Base-by-base conservation (phyloP, 2,888 invertebrate genomes). In the Deilephila porcellus region DNA sequence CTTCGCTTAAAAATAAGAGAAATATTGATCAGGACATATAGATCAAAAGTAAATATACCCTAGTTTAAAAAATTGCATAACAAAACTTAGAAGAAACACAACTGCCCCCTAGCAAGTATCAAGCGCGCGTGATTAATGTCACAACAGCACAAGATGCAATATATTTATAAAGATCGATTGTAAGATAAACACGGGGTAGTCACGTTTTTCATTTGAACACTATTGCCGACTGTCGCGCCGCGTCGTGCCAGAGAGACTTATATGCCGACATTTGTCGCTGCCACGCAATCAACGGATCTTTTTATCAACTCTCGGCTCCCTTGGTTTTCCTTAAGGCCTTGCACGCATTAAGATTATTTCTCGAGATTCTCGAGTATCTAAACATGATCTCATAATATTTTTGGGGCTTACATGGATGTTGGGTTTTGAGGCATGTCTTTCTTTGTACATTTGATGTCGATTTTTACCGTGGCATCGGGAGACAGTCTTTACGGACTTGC, bases 211-310 rank as follows among this genome's bases (percentile, higher is more conserved):
- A 85, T 85, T 85, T 77, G 81, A 71, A 76, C 74, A 79, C 70
- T 75, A 77, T 77, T 73, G 74, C 76, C 74, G 72, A 74, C 77
- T 77, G 74, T 72, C 79, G 76, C 34, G 34, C 60, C 60, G 34
- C 37, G 37, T 14, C 67, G 67, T 14, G 67, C 56, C 78, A 78
- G 79, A 77, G 80, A 85, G 88, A 88, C 79, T 86, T 83, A 90
- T 89, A 83, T 76, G 52, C 78, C 74, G 77, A 78, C 90, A 90
- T 91, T 90, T 87, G 85, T 91, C 88, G 78, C 80, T 77, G 79
- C 76, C 81, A 72, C 80, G 85, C 82, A 87, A 87, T 87, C 86
- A 86, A 85, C 80, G 78, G 82, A 85, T 83, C 81, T 85, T 86
- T 86, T 86, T 86, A 85, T 85, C 84, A 45, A 45, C 45, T 45